These are phyloP conservation scores for Drosophila meridionalis DNA, from an alignment of 2,888 invertebrate genomes.

Conservation along the genomic window DNA sequence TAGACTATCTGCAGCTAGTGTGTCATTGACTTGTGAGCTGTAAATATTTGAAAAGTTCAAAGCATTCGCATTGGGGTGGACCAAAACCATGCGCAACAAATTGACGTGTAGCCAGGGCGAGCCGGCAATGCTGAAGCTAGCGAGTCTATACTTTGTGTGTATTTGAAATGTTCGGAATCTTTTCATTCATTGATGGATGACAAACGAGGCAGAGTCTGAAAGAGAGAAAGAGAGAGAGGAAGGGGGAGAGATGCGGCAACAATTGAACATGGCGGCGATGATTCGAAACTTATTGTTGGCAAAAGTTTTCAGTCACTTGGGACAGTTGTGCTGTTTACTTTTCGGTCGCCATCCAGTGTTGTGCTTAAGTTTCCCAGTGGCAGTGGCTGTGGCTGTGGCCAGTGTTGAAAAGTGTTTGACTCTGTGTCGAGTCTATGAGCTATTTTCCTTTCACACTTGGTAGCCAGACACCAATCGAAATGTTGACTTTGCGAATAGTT, in stretches of 20 bases:
- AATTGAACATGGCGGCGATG: constrained; percentile 21
- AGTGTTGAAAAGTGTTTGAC: constrained; percentile 36
- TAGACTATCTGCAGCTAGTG: background rate
- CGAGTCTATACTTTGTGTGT: constrained; percentile 2
- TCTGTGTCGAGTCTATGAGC: constrained; percentile 59
- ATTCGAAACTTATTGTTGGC: constrained; percentile 68
- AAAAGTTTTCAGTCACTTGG: constrained; percentile 63
- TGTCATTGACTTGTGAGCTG: background rate
- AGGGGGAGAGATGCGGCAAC: background rate
- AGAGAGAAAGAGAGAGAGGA: too few species aligned
- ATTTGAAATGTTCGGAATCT: constrained; percentile 14
- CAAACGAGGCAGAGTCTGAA: background rate
- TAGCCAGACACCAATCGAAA: constrained; percentile 58
- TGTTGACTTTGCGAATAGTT: constrained; percentile 70
- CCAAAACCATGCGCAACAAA: constrained; percentile 54
- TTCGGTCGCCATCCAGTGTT: constrained; percentile 37
- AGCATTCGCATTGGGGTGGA: constrained; percentile 30
- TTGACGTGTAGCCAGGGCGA: constrained; percentile 40
- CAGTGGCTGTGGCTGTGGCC: constrained; percentile 39
- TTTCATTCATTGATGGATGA: constrained; percentile 23
- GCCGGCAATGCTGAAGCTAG: background rate
- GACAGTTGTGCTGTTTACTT: constrained; percentile 58
- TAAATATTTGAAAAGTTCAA: constrained; percentile 39
- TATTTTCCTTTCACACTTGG: constrained; percentile 54
- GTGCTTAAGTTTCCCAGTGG: constrained; percentile 49